A percentile compares a stretch with the other conserved stretches of the same genome.
phyloP scores from a whole-genome alignment of 2,797 vertebrate species.

The Adrianichthys oophorus region DNA sequence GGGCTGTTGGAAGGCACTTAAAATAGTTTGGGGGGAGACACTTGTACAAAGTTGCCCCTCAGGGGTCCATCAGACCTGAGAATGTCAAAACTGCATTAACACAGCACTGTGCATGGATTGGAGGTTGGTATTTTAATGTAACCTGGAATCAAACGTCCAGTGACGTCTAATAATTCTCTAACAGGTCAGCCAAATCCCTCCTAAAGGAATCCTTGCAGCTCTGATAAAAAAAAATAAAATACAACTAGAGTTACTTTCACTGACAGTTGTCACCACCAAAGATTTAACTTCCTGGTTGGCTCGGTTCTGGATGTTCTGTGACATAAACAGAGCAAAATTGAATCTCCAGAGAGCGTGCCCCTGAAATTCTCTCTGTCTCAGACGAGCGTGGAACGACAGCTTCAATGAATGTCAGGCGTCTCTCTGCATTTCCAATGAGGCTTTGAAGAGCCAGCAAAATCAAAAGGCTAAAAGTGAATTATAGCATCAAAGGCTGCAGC shows the following conservation, averaged over 20 bases:
- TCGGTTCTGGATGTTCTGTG: conserved; percentile 27
- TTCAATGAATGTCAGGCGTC: conserved; percentile 33
- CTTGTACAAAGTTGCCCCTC: conserved; percentile 43
- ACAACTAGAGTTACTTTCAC: conserved; percentile 41
- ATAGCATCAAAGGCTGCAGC: conserved; percentile 22
- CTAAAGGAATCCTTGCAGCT: conserved; percentile 28
- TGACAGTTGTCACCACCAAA: conserved; percentile 49
- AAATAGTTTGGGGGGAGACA: conserved; percentile 69
- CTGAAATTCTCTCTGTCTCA: conserved; percentile 3
- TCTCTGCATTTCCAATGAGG: conserved; percentile 45
- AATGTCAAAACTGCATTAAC: conserved; percentile 33
- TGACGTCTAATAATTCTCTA: conserved; percentile 3
- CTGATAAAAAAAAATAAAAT: conserved; percentile 1
- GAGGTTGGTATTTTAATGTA: too few relatives aligned
- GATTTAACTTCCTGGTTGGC: conserved; percentile 26
- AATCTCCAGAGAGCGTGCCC: conserved; percentile 3
- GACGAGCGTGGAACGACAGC: conserved; percentile 11
- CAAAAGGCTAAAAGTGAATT: conserved; percentile 51
- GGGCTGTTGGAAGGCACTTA: conserved; percentile 56
- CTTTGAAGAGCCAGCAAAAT: conserved; percentile 43
- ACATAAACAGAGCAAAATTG: conserved; percentile 26
- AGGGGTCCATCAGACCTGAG: conserved; percentile 36
- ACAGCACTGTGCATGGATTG: conserved; percentile 13
- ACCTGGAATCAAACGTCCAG: too few relatives aligned
- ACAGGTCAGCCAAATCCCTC: conserved; percentile 25